Base-by-base conservation (phyloP, 2,888 invertebrate genomes). In the Dynastes tityus region DNA sequence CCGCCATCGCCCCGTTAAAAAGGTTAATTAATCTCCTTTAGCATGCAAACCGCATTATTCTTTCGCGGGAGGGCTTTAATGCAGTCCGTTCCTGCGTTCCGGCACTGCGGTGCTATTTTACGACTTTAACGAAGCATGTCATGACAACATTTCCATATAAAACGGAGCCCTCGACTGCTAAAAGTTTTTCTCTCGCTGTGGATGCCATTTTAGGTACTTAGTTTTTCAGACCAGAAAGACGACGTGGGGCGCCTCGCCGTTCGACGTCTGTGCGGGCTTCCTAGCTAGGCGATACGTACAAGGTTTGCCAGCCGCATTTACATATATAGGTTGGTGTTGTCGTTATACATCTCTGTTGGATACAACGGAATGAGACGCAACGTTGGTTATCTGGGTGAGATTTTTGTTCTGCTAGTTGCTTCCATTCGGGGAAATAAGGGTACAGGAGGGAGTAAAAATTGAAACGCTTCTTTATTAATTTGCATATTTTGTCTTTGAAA, bases 91-190 rank as follows among this genome's bases (percentile, higher is more conserved):
- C 86, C 87, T 87, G 79, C 68, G 86, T 85, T 85, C 83, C 84
- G 85, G 61, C 58, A 40, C 83, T 83, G 84, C 85, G 86, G 85
- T 83, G 87, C 86, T 88, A 87, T 87, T 87, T 87, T 87, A 87
- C 86, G 87, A 85, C 86, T 88, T 86, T 87, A 88, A 88, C 88
- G 88, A 88, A 87, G 86, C 88, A 86, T 87, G 87, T 87, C 88
- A 84, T 83, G 83, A 83, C 83, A 83, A 84, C 85, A 85, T 84
- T 85, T 84, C 84, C 84, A 84, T 85, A 84, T 83, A 85, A 83
- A 85, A 84, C 82, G 83, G 81, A 82, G 81, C 82, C 80, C 78
- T 45, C 81, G 83, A 83, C 79, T 64, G 74, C 76, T 71, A 80
- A 84, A 84, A 84, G 85, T 85, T 86, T 85, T 86, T 85, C 84